A percentile compares a stretch with the other conserved stretches of the same genome.
Evolutionary conservation across 1,140 invertebrate species (phyloP).

Genomic region (Aphelenchoides fujianensis): DNA sequence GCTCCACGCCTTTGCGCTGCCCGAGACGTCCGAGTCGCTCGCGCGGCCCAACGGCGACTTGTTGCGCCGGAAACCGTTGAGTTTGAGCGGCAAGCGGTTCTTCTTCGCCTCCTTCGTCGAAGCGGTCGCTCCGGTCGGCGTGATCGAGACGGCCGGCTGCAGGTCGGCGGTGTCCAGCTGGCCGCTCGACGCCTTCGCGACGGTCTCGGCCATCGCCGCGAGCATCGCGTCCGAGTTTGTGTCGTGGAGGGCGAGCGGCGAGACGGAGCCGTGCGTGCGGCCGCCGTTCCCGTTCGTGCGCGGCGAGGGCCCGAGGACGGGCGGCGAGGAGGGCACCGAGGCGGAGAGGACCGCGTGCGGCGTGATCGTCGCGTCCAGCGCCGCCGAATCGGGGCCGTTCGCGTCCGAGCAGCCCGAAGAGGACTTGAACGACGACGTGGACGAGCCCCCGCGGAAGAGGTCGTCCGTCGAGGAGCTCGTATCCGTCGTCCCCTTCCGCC

Average conservation of each 20-base stretch:
- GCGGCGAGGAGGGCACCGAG: neutral
- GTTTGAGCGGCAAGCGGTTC: neutral
- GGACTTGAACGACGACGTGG: neutral
- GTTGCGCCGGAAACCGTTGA: neutral
- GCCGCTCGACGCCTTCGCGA: no score
- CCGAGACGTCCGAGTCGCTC: no score
- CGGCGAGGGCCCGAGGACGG: neutral
- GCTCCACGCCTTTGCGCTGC: neutral
- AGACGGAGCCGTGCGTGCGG: neutral
- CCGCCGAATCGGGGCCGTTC: neutral
- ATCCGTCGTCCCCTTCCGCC: constrained; percentile 17
- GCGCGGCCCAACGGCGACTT: neutral
- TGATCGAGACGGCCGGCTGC: no score
- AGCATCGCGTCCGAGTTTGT: neutral
- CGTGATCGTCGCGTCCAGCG: no score
- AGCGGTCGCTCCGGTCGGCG: no score
- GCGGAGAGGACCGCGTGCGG: no score
- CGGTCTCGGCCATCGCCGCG: neutral
- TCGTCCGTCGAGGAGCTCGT: constrained; percentile 11
- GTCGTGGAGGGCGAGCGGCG: neutral
- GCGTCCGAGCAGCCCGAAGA: constrained; percentile 22
- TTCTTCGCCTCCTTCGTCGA: neutral
- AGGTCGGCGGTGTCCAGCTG: no score
- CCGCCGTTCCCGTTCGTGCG: neutral
- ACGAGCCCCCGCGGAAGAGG: neutral